Percentiles rank a stretch among this genome's conserved stretches.
These are phyloP conservation scores for Pseudolaguvia tuberculata DNA, from an alignment of 2,113 vertebrate genomes.

Conservation along the genomic window DNA sequence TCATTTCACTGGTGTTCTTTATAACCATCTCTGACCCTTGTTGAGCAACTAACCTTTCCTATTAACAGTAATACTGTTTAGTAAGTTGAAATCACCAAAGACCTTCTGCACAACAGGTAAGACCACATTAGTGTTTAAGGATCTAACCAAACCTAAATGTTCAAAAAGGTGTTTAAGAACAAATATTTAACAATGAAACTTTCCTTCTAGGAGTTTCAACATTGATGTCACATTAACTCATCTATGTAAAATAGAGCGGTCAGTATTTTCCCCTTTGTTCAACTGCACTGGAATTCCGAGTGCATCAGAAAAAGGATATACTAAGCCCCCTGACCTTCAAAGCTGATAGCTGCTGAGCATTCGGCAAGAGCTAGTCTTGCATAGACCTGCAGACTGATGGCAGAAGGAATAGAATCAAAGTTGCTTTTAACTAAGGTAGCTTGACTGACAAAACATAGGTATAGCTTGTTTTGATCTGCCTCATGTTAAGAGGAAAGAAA, in stretches of 20 bases:
- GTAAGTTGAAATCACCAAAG: not conserved
- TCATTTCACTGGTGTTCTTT: not conserved
- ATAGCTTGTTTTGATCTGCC: no score
- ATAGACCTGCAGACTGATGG: no score
- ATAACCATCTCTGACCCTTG: not conserved
- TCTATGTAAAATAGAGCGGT: not conserved
- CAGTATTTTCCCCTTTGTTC: not conserved
- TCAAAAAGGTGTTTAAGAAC: no score
- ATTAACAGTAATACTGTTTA: not conserved
- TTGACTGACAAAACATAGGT: no score
- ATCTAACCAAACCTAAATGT: not conserved
- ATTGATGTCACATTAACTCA: not conserved
- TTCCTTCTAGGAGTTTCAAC: not conserved
- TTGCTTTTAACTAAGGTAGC: no score
- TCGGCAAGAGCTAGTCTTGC: no score
- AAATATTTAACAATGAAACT: not conserved
- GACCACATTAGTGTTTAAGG: no score
- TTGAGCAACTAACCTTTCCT: slow-evolving; percentile 7
- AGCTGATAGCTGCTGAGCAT: not conserved
- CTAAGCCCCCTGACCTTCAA: not conserved
- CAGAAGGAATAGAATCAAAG: no score
- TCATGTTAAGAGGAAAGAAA: no score
- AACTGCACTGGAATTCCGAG: not conserved
- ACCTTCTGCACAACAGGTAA: not conserved
- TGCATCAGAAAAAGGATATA: not conserved